Evolutionary conservation across 2,113 vertebrate species (phyloP), one percentile per base, ranked within the genome.

Genomic region (Chinchilla lanigera): DNA sequence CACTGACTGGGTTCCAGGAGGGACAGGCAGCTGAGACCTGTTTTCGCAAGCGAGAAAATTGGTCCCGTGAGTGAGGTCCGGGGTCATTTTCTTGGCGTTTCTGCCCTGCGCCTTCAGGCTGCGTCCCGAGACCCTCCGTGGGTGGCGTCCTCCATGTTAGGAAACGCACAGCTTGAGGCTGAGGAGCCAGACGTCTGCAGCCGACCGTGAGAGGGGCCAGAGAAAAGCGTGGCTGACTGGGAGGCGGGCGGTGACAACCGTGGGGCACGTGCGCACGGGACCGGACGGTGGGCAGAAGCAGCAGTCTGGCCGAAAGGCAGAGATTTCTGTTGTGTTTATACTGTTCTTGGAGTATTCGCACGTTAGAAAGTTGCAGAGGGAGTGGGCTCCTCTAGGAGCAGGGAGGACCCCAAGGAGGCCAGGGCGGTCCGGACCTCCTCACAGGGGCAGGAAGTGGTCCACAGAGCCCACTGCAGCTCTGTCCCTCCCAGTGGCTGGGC

Each of bases 121-220:
- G 1, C 0, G 0, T 58, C 50, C 58, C 19, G 65, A 0, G 2
- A 0, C 44, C 54, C 38, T 41, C 52, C n/a, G 0, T 0, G 3
- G 16, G 54, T 1, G 0, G 24, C 9, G 8, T 9, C 24, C 19
- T 19, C 14, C 1, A 2, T 26, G 30, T 44, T 12, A 8, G 63
- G 22, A 44, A 26, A 26, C 20, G 50, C 44, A 24, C 20, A 56
- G 47, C 11, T 3, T 2, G 17, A 35, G 16, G 4, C 33, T 19
- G 28, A 28, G 19, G n/a, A 58, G 65, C 10, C 1, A 24, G 90
- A 4, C 3, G 6, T 60, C 54, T 73, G 38, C 7, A 10, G 0
- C 20, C 28, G 16, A 12, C 47, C 7, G 47, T 30, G 75, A 9
- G 17, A 41, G 2, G 22, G 2, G 17, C 9, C 24, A 54, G 52